Evolutionary conservation across 2,888 invertebrate genomes (phyloP), one percentile per base, ranked within the genome.

Genomic region (Netelia inedita): DNA sequence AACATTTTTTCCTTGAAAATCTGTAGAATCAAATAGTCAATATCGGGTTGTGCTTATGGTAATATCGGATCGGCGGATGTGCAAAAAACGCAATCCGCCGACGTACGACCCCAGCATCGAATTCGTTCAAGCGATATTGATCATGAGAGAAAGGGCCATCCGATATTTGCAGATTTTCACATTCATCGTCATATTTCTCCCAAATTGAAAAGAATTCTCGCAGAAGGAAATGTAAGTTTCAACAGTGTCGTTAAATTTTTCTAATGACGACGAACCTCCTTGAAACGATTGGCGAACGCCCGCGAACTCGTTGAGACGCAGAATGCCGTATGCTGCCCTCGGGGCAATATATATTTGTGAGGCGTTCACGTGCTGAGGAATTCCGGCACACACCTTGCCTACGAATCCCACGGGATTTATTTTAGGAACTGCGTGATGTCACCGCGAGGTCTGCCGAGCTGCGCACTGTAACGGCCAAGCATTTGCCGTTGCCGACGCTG

Each of bases 391-490:
- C 55, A 69, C 88, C 86, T 90, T 87, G 87, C 88, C 89, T 89
- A 88, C 89, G 89, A 90, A 89, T 91, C 89, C 88, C 90, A 88
- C 89, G 89, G 89, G 90, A 91, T 92, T 91, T 93, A 93, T 93
- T 93, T 93, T 92, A 79, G 89, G 92, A 92, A 85, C 89, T 65
- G 81, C 85, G 86, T 91, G 92, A 93, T 92, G 92, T 91, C 91
- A 91, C 68, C 87, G 88, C 83, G 85, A 78, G 87, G 66, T 82
- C 80, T 69, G 65, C 78, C 75, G 73, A 79, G 78, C 61, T 80
- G 69, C 61, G 82, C 85, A 74, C 73, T 23, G 82, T 82, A 74
- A 71, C 79, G 46, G 72, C 65, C 66, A 73, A 63, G 69, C 82
- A 72, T 53, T 82, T 21, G 63, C 82, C 53, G 71, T 59, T 55